Evolutionary conservation across 2,888 invertebrate genomes (phyloP).

Genomic region (Cyrtodaria siliqua): DNA sequence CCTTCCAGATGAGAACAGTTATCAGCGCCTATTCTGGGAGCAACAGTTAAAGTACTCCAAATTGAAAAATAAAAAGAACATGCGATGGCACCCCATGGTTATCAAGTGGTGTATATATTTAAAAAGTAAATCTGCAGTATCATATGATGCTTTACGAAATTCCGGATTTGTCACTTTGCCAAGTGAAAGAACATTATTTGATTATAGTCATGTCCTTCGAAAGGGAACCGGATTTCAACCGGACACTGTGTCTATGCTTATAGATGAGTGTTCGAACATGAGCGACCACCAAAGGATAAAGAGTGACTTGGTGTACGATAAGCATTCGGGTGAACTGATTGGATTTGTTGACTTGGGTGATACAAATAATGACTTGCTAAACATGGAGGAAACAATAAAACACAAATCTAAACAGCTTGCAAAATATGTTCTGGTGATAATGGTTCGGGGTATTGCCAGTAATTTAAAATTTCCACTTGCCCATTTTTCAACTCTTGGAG

Average conservation of each 20-base stretch:
- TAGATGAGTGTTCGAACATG: not conserved
- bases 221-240: conserved; percentile 1
- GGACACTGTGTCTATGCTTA: not conserved
- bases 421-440: conserved; percentile 40
- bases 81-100: conserved; percentile 36
- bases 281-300: conserved; percentile 57
- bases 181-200: conserved; percentile 6
- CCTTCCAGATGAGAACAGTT: not conserved
- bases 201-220: conserved; percentile 17
- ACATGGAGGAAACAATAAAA: not conserved
- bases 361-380: not conserved
- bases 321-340: conserved; percentile 61
- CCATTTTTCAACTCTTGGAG: conserved; percentile 49
- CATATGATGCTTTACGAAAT: conserved; percentile 17
- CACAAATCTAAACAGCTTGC: conserved; percentile 19
- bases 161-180: conserved; percentile 20
- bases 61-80: conserved; percentile 10
- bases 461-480: conserved; percentile 52
- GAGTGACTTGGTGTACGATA: conserved; percentile 47
- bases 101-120: conserved; percentile 26
- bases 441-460: conserved; percentile 41
- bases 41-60: conserved; percentile 7
- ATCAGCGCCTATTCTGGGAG: conserved; percentile 8
- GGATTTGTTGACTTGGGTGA: conserved; percentile 48
- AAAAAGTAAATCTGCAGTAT: conserved; percentile 8